phyloP scores from a whole-genome alignment of 2,113 vertebrate genomes.

The Trematomus loennbergii region DNA sequence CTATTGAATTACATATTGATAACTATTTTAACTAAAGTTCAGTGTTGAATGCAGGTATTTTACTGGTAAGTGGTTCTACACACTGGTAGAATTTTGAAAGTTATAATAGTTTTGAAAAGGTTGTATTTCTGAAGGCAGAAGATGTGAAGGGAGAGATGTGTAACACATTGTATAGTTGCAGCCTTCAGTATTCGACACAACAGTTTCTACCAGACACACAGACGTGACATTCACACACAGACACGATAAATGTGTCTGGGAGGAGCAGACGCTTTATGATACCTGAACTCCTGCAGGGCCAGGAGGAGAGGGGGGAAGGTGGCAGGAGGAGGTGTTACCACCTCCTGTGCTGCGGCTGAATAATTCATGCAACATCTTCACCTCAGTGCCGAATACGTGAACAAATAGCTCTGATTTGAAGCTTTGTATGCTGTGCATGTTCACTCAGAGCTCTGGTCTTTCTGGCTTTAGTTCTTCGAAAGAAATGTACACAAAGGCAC shows the following conservation, averaged over 20 bases:
- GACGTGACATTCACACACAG: neutral
- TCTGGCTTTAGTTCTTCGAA: neutral
- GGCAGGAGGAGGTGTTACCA: slow-evolving; percentile 43
- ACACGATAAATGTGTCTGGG: neutral
- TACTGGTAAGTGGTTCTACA: too few species aligned
- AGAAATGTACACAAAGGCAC: neutral
- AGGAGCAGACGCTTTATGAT: neutral
- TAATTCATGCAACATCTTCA: slow-evolving; percentile 63
- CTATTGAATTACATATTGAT: too few species aligned
- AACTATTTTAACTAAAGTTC: too few species aligned
- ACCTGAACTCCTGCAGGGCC: slow-evolving; percentile 27
- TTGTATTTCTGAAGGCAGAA: neutral
- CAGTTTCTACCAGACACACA: slow-evolving; percentile 4
- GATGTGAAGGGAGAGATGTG: neutral
- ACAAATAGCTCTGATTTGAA: slow-evolving; percentile 25
- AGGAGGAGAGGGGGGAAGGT: slow-evolving; percentile 1
- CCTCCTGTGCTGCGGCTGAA: slow-evolving; percentile 50
- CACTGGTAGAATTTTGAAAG: neutral
- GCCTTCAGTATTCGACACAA: neutral
- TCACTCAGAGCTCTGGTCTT: slow-evolving; percentile 10
- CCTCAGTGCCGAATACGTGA: slow-evolving; percentile 44
- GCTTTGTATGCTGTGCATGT: slow-evolving; percentile 34
- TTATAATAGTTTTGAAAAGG: neutral
- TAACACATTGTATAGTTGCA: neutral
- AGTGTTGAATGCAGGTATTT: too few species aligned